Evolutionary conservation across 2,888 invertebrate species (phyloP).

Genomic region (Cerastoderma edule): DNA sequence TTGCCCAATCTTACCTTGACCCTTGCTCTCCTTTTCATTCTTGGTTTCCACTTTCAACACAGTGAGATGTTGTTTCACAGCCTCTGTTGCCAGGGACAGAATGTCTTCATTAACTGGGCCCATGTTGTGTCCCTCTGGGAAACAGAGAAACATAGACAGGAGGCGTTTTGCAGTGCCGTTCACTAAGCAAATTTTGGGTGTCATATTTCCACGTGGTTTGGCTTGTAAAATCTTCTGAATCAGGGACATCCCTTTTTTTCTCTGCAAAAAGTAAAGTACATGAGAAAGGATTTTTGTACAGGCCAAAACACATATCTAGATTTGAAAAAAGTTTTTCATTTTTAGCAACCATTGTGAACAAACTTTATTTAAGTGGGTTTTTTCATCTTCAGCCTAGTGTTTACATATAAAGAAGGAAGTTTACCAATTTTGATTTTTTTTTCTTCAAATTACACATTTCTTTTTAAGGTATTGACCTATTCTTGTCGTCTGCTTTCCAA

Average conservation of each 20-base stretch:
- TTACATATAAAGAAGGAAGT: no score
- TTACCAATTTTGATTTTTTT: no score
- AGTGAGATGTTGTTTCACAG: constrained; percentile 64
- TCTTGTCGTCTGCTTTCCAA: no score
- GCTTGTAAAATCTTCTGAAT: constrained; percentile 30
- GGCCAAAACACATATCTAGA: no score
- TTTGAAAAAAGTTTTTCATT: no score
- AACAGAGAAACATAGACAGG: constrained; percentile 64
- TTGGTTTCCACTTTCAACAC: constrained; percentile 62
- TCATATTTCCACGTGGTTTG: constrained; percentile 6
- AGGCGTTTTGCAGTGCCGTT: constrained; percentile 67
- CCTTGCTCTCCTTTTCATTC: constrained; percentile 36
- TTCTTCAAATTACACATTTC: no score
- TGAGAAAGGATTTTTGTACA: no score
- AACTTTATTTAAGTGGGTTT: no score
- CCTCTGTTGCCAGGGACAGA: constrained; percentile 66
- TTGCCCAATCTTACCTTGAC: constrained; percentile 39
- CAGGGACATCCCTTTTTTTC: constrained; percentile 40
- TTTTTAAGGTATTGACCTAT: no score
- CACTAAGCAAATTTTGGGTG: constrained; percentile 22
- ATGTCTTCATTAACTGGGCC: constrained; percentile 47
- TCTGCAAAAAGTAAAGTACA: no score
- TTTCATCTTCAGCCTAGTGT: no score
- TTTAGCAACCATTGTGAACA: no score
- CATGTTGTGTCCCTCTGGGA: constrained; percentile 34